Conservation (phyloP, 2,888 invertebrate genomes). For the Neocrepidodera transversa region DNA sequence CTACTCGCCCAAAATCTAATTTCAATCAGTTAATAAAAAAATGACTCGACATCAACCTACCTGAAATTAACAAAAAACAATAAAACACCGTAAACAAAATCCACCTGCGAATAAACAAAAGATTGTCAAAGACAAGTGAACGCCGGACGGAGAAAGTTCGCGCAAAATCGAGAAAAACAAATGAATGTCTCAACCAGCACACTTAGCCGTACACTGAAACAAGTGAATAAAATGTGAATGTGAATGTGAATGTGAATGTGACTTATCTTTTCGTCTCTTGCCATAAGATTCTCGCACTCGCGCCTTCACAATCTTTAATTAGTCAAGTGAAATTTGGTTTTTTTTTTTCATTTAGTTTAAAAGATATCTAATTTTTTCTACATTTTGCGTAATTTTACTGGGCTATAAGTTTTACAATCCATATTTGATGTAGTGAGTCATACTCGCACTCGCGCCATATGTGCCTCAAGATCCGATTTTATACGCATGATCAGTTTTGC, state of each 20-base stretch:
- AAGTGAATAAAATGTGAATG: conserved; percentile 23
- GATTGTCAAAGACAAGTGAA: conserved; percentile 11
- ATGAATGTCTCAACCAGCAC: not conserved
- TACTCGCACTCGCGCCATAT: conserved; percentile 29
- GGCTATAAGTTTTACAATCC: conserved; percentile 5
- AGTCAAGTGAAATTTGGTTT: too few relatives aligned
- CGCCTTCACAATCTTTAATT: not conserved
- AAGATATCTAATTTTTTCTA: too few relatives aligned
- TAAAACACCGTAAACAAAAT: conserved; percentile 21
- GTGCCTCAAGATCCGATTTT: conserved; percentile 28
- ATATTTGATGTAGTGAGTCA: conserved; percentile 33
- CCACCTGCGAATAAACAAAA: conserved; percentile 33
- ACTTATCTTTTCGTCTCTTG: conserved; percentile 18
- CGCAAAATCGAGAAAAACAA: conserved; percentile 12
- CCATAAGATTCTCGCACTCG: not conserved
- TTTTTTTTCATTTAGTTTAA: not conserved
- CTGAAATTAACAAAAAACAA: conserved; percentile 7
- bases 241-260: too few relatives aligned
- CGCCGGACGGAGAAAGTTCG: conserved; percentile 11
- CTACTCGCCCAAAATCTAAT: too few relatives aligned
- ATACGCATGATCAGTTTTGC: conserved; percentile 2
- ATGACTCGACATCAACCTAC: conserved; percentile 14
- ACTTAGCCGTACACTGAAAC: not conserved
- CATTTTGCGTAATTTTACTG: not conserved
- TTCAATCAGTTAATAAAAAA: too few relatives aligned